Evolutionary conservation across 2,888 invertebrate genomes (phyloP).

Genomic region (Heteromyza rotundicornis): DNA sequence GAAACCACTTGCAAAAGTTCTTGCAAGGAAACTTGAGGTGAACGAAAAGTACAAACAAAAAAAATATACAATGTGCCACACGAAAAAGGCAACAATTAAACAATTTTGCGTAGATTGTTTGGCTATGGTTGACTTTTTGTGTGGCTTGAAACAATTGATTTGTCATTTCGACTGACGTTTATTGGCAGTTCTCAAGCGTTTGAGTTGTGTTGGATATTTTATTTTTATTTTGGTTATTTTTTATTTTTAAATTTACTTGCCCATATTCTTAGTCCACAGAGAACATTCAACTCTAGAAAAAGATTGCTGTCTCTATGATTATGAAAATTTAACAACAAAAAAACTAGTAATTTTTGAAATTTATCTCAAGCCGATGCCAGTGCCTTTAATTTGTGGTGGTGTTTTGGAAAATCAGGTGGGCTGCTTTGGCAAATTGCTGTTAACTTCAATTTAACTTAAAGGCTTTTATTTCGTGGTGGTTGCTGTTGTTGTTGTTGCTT

Average conservation of each 20-base stretch:
- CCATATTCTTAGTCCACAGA: too few species aligned
- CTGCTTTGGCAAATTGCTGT: not conserved
- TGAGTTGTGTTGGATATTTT: too few species aligned
- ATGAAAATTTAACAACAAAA: too few species aligned
- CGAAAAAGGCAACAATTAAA: not conserved
- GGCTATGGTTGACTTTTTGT: too few species aligned
- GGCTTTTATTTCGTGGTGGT: not conserved
- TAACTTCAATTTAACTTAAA: too few species aligned
- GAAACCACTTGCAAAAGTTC: not conserved
- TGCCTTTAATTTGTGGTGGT: not conserved
- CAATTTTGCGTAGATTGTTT: not conserved
- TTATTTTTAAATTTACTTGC: too few species aligned
- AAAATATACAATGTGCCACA: not conserved
- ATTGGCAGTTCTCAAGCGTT: not conserved
- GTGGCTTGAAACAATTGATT: slow-evolving; percentile 6
- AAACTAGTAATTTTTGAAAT: not conserved
- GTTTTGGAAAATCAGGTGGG: slow-evolving; percentile 2
- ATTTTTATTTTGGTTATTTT: too few species aligned
- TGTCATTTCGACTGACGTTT: not conserved
- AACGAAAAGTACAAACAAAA: not conserved
- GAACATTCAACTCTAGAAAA: too few species aligned
- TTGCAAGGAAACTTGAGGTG: too few species aligned
- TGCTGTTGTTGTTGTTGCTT: not conserved
- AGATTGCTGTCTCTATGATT: too few species aligned
- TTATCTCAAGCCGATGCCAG: not conserved